Evolutionary conservation across 2,797 vertebrate species (phyloP).

Genomic region (Acipenser oxyrinchus): DNA sequence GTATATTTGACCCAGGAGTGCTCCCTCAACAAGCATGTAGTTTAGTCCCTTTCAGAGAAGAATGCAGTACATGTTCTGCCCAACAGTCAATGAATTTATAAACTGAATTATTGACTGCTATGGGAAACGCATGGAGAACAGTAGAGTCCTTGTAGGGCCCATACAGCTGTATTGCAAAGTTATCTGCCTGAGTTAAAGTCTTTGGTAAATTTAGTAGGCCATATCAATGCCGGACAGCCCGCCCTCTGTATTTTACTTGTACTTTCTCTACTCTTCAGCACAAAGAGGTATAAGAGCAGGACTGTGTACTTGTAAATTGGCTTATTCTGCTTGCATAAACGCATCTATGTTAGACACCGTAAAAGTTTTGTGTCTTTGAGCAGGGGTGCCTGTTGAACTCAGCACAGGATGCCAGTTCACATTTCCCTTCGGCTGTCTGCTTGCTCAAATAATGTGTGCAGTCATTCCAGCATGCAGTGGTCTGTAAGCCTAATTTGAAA

Average conservation of each 20-base stretch:
- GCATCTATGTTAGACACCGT: constrained; percentile 5
- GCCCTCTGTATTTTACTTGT: not conserved
- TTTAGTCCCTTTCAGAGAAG: too few relatives aligned
- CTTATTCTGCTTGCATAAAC: constrained; percentile 9
- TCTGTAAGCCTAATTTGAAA: too few relatives aligned
- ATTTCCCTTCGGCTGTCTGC: not conserved
- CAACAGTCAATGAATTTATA: too few relatives aligned
- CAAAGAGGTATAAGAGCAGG: constrained; percentile 1
- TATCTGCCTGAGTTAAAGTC: constrained; percentile 10
- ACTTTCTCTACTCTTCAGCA: not conserved
- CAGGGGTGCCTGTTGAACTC: not conserved
- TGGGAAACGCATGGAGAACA: constrained; percentile 2
- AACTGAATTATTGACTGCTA: not conserved
- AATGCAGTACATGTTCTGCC: too few relatives aligned
- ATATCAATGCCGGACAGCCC: constrained; percentile 7
- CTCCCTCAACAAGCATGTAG: too few relatives aligned
- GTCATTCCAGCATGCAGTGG: too few relatives aligned
- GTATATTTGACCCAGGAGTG: too few relatives aligned
- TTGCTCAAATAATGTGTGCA: too few relatives aligned
- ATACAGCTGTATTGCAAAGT: constrained; percentile 4
- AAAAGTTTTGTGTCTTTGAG: not conserved
- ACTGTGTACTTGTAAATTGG: not conserved
- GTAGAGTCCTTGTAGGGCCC: constrained; percentile 12
- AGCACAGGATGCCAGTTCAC: not conserved
- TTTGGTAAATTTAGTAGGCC: constrained; percentile 1